These are phyloP conservation scores for Herpailurus yagouaroundi DNA, from an alignment of 2,113 vertebrate genomes.

Conservation along the genomic window DNA sequence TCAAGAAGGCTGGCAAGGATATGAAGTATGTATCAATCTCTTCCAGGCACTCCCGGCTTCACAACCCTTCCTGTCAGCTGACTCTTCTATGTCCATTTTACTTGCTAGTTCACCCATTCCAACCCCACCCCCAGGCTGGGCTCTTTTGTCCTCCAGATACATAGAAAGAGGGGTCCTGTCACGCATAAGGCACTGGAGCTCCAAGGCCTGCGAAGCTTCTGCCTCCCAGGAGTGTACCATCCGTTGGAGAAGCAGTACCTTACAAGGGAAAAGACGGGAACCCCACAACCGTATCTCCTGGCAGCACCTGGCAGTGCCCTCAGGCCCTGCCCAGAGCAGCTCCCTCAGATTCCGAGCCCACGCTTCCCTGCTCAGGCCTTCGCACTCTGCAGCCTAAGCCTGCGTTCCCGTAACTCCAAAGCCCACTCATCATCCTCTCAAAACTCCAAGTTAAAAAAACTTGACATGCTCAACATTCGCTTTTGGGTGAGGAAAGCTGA, in stretches of 20 bases:
- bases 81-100: neutral
- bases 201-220: neutral
- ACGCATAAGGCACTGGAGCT: neutral
- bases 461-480: neutral
- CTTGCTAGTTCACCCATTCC: neutral
- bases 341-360: neutral
- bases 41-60: constrained; percentile 52
- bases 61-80: constrained; percentile 57
- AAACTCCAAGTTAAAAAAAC: neutral
- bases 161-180: neutral
- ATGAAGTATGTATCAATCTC: constrained; percentile 27
- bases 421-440: neutral
- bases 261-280: neutral
- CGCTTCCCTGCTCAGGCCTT: neutral
- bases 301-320: neutral
- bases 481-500: neutral
- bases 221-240: neutral
- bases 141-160: neutral
- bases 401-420: neutral
- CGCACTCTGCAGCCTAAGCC: neutral
- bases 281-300: neutral
- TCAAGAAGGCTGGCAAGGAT: constrained; percentile 34
- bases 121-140: neutral
- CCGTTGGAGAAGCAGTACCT: neutral
- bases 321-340: neutral